Base-by-base conservation (phyloP, 1,140 invertebrate genomes). In the Drosophila parabipectinata region DNA sequence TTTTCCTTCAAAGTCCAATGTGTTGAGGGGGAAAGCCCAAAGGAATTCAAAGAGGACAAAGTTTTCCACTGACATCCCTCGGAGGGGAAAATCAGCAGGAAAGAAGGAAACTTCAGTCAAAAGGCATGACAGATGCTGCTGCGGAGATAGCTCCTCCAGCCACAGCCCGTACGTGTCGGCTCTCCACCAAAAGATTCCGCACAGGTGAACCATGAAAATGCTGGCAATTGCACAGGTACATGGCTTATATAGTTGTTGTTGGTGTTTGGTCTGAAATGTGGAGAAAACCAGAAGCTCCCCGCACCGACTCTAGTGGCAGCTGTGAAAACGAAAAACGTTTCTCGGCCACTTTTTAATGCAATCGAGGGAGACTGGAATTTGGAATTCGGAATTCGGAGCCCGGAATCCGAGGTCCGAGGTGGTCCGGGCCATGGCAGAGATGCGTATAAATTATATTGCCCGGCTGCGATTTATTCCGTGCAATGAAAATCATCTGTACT, bases 51-150 rank as follows among this genome's bases (percentile, higher is more conserved):
- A 47, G 32, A 51, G 53, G 48, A 72, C 53, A 52, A 72, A 60
- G 68, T 59, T 68, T 44, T 26, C 26, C 12, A 32, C 63, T 62
- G 62, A 52, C 63, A 34, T 24, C 48, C 59, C 26, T 52, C n/a
- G 12, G 32, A 10, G 7, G 3, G 24, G 30, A 45, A 32, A 26
- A 21, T 30, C 14, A 18, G 28, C 51, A 37, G 41, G 50, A 24
- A 54, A 26, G 12, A 12, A 4, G 30, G 14, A 39, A 72, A 26
- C 55, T 72, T 37, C 47, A 72, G 48, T 47, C 57, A 84, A 76
- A 76, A 63, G 72, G 76, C 80, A 77, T 76, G 82, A 76, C 72
- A 68, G 81, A 72, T 84, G 81, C 41, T 8, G 41, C 34, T n/a
- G 12, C 39, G 47, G 54, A 72, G 66, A 69, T 69, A 69, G 63